phyloP scores from a whole-genome alignment of 1,140 invertebrate species.

The Phthorimaea operculella region DNA sequence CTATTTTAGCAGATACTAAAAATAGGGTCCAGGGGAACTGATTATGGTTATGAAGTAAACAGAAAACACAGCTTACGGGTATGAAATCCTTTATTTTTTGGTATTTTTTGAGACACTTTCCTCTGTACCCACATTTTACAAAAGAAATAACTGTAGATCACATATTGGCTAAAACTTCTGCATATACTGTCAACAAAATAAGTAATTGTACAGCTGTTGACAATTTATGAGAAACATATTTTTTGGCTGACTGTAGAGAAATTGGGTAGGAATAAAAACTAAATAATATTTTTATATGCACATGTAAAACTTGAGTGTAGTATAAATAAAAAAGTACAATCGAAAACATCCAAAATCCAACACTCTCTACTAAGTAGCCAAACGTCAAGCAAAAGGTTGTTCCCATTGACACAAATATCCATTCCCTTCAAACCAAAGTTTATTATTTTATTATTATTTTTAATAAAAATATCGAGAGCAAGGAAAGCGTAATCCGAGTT shows the following conservation, averaged over 20 bases:
- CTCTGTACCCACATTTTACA: conserved; percentile 37
- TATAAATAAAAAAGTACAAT: not conserved
- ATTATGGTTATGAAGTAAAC: no score
- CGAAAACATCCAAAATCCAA: not conserved
- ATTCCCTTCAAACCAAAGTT: not conserved
- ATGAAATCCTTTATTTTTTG: conserved; percentile 56
- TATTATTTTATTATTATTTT: no score
- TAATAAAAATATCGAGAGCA: no score
- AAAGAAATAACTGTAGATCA: conserved; percentile 1
- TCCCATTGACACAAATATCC: not conserved
- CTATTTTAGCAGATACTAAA: no score
- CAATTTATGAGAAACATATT: not conserved
- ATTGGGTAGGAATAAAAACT: no score
- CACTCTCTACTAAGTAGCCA: not conserved
- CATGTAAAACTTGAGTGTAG: no score
- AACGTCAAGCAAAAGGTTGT: not conserved
- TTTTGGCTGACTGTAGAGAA: not conserved
- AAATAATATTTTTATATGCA: no score
- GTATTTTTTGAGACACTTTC: conserved; percentile 54
- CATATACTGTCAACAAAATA: not conserved
- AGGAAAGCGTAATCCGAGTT: not conserved
- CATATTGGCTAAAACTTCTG: conserved; percentile 1
- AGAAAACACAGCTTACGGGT: conserved; percentile 32
- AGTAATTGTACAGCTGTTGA: not conserved
- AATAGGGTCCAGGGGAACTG: no score